phyloP scores from a whole-genome alignment of 64 coral and sea anemone genomes.

The Stichodactyla mertensii region DNA sequence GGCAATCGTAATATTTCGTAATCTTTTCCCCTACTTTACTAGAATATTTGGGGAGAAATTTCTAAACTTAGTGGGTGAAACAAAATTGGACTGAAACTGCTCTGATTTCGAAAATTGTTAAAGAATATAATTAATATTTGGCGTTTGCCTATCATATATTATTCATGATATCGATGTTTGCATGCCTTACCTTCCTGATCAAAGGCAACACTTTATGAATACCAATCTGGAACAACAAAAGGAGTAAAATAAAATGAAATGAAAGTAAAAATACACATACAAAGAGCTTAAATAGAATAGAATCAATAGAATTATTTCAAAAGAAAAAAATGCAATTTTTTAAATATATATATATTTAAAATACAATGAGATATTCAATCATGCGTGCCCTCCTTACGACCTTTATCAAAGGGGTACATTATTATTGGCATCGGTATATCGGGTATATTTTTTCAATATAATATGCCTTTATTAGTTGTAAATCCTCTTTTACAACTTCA shows the following conservation, averaged over 20 bases:
- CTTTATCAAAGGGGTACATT: too few species aligned
- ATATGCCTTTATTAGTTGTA: too few species aligned
- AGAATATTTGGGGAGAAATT: not conserved
- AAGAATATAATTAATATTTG: not conserved
- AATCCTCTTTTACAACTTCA: too few species aligned
- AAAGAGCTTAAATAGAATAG: not conserved
- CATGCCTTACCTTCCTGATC: not conserved
- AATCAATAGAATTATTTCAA: too few species aligned
- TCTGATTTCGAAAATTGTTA: not conserved
- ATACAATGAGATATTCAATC: not conserved
- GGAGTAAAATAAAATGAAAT: not conserved
- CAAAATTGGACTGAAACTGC: not conserved
- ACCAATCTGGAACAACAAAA: not conserved
- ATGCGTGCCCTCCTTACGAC: not conserved
- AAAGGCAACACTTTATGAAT: not conserved
- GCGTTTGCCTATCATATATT: not conserved
- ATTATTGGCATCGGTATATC: too few species aligned
- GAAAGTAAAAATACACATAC: not conserved
- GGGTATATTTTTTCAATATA: too few species aligned
- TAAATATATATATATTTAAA: too few species aligned
- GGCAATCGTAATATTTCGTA: not conserved
- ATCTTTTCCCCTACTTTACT: not conserved
- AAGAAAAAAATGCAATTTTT: too few species aligned
- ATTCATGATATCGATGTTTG: slow-evolving; percentile 4
- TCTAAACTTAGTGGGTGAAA: not conserved